Conservation (phyloP, 2,113 vertebrate species). For the Ovis canadensis region DNA sequence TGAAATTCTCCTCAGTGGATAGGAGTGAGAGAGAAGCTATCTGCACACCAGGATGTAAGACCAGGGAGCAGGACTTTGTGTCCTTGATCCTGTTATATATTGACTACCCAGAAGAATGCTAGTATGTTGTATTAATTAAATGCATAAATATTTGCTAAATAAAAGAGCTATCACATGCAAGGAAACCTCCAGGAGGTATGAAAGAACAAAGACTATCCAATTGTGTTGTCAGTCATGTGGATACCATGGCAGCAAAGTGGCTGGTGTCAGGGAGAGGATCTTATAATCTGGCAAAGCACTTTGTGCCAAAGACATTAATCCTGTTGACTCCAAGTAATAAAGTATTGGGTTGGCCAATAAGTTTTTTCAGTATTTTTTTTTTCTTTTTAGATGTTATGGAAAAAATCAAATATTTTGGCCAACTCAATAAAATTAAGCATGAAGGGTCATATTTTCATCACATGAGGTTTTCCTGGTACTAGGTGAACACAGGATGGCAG, state of each 20-base stretch:
- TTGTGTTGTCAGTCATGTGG: background rate
- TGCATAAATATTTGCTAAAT: background rate
- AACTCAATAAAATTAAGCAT: background rate
- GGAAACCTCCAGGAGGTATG: background rate
- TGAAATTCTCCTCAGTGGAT: background rate
- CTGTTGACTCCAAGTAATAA: background rate
- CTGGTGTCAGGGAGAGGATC: background rate
- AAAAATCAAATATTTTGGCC: background rate
- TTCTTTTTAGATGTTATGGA: background rate
- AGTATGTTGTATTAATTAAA: background rate
- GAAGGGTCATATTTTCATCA: background rate
- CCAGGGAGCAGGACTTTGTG: background rate
- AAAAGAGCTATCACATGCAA: background rate
- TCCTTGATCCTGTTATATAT: too few relatives aligned
- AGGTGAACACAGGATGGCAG: background rate
- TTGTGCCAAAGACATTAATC: background rate
- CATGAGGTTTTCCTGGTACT: background rate
- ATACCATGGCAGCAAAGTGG: background rate
- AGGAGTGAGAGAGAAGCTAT: background rate
- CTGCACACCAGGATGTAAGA: background rate
- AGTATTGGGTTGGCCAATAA: background rate
- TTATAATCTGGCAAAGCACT: too few relatives aligned
- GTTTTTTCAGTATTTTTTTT: background rate
- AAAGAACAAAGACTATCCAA: background rate
- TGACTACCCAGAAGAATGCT: background rate